Percentiles rank a stretch among this genome's conserved stretches.
Conservation (phyloP, 2,797 vertebrate species). For the Eospalax fontanierii region DNA sequence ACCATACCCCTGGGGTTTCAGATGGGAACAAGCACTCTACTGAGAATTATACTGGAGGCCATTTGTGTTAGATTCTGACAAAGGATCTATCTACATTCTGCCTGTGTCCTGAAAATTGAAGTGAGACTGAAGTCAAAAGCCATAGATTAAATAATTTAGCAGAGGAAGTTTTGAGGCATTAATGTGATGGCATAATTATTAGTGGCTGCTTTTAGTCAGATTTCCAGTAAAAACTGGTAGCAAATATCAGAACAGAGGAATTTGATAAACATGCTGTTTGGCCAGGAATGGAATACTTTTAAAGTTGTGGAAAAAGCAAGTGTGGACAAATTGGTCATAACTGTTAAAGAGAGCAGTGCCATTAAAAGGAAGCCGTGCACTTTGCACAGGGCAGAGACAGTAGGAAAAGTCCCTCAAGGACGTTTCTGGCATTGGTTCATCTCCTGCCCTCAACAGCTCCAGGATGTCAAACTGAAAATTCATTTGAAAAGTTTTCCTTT, state of each 20-base stretch:
- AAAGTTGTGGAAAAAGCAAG: background rate
- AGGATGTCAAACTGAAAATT: background rate
- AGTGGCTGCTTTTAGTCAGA: background rate
- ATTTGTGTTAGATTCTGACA: background rate
- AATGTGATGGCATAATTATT: background rate
- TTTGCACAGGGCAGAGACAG: background rate
- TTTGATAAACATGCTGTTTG: background rate
- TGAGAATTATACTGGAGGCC: background rate
- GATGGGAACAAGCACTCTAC: background rate
- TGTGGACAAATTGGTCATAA: background rate
- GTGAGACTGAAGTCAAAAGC: background rate
- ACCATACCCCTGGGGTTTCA: background rate
- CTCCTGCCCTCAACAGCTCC: too few species aligned
- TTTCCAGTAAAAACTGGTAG: background rate
- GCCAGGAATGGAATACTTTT: background rate
- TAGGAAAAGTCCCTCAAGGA: background rate
- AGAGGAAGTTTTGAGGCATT: background rate
- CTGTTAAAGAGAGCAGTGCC: background rate
- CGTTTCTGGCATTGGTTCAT: background rate
- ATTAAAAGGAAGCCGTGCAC: background rate
- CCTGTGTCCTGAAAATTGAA: background rate
- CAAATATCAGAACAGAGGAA: background rate
- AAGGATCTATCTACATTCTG: background rate
- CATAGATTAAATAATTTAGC: background rate
- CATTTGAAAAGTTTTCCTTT: background rate